Evolutionary conservation across 1,140 invertebrate species (phyloP).

Genomic region (Cyphomyrmex costatus): DNA sequence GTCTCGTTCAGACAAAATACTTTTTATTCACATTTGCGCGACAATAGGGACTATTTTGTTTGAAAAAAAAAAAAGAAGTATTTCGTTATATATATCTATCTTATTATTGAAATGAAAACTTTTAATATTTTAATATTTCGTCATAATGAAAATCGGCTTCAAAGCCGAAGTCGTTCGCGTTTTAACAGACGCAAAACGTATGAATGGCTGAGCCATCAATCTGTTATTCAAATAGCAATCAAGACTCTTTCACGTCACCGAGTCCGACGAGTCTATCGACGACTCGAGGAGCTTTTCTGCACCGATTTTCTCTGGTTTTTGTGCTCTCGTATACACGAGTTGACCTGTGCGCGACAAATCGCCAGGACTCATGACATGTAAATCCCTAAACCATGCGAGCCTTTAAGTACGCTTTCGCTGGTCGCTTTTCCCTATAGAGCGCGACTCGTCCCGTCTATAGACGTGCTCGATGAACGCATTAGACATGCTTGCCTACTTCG

Average conservation of each 20-base stretch:
- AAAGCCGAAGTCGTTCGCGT: neutral
- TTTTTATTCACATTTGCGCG: neutral
- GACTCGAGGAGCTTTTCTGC: slow-evolving; percentile 47
- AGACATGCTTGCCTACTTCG: slow-evolving; percentile 78
- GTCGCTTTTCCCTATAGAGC: neutral
- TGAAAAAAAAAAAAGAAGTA: too few species aligned
- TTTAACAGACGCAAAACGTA: neutral
- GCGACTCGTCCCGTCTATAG: slow-evolving; percentile 13
- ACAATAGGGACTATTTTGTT: neutral
- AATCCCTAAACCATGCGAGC: slow-evolving; percentile 61
- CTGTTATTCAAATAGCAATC: slow-evolving; percentile 59
- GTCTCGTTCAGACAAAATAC: neutral
- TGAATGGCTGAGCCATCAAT: slow-evolving; percentile 20
- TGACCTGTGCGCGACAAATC: slow-evolving; percentile 64
- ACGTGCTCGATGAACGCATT: slow-evolving; percentile 70
- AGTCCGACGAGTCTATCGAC: slow-evolving; percentile 1
- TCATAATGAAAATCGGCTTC: neutral
- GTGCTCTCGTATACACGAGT: slow-evolving; percentile 1
- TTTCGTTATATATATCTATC: neutral
- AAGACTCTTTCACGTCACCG: slow-evolving; percentile 53
- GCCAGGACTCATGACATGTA: slow-evolving; percentile 65
- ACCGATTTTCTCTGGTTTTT: slow-evolving; percentile 57
- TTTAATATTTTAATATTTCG: neutral
- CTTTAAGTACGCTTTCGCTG: neutral
- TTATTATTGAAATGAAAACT: neutral